Conservation (phyloP, 2,888 invertebrate genomes). For the Drosophila peninsularis region DNA sequence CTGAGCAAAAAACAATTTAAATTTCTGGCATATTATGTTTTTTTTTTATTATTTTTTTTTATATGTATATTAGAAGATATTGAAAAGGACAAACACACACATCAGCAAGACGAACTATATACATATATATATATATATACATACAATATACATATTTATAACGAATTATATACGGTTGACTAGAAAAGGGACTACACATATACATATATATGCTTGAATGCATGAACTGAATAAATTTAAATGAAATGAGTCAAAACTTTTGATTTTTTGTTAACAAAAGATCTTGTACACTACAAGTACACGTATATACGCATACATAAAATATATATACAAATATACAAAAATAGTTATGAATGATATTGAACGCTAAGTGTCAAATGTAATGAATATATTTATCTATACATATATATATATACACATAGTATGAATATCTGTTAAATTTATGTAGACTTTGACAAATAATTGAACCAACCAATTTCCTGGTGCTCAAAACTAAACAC, state of each 20-base stretch:
- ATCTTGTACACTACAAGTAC: slow-evolving; percentile 45
- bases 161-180: slow-evolving; percentile 43
- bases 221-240: slow-evolving; percentile 79
- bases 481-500: slow-evolving; percentile 68
- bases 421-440: slow-evolving; percentile 27
- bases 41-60: slow-evolving; percentile 8
- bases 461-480: slow-evolving; percentile 65
- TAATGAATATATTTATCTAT: slow-evolving; percentile 27
- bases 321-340: slow-evolving; percentile 18
- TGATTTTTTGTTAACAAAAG: slow-evolving; percentile 61
- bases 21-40: slow-evolving; percentile 28
- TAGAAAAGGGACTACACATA: slow-evolving; percentile 48
- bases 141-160: slow-evolving; percentile 59
- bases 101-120: slow-evolving; percentile 39
- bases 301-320: slow-evolving; percentile 10
- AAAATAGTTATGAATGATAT: slow-evolving; percentile 40
- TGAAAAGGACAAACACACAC: slow-evolving; percentile 52
- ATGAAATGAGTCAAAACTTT: slow-evolving; percentile 58
- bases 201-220: slow-evolving; percentile 59
- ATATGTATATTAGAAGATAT: slow-evolving; percentile 30
- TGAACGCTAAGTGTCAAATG: slow-evolving; percentile 21
- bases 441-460: slow-evolving; percentile 45
- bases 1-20: slow-evolving; percentile 27
- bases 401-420: slow-evolving; percentile 18
- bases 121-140: slow-evolving; percentile 38